phyloP scores from a whole-genome alignment of 35 echinoderm and acorn worm species.

The Apostichopus japonicus region DNA sequence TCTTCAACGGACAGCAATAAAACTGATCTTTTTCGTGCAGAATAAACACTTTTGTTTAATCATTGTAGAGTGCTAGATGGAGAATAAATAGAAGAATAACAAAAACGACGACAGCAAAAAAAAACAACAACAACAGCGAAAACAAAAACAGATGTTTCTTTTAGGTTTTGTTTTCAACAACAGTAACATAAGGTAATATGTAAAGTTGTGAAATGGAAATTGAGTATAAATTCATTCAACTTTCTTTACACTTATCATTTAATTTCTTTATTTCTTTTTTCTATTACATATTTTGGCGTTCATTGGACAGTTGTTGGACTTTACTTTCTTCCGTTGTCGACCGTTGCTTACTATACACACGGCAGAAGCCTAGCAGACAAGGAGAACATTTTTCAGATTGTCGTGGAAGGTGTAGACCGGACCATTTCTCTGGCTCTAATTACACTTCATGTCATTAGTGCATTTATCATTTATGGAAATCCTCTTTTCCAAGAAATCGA shows the following conservation, averaged over 20 bases:
- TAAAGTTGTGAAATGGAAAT: no score
- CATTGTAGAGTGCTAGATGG: no score
- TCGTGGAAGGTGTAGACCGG: background rate
- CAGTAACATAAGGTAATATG: no score
- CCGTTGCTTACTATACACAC: background rate
- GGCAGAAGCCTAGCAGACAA: background rate
- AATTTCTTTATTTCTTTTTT: background rate
- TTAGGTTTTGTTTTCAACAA: no score
- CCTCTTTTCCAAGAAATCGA: constrained; percentile 29
- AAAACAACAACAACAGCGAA: no score
- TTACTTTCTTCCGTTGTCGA: background rate
- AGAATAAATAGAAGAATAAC: no score
- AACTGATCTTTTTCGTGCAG: no score
- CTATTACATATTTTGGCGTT: background rate
- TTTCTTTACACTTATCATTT: background rate
- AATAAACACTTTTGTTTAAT: no score
- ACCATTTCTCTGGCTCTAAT: constrained; percentile 24
- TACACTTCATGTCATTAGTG: background rate
- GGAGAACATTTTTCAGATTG: constrained; percentile 16
- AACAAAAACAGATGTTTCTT: no score
- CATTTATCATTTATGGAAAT: background rate
- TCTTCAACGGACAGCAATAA: no score
- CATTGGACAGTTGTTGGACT: background rate
- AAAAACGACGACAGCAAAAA: no score
- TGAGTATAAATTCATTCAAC: no score